Percentiles rank a stretch among this genome's conserved stretches.
These are phyloP conservation scores for Telmatherina bonti DNA, from an alignment of 2,797 vertebrate species.

Conservation along the genomic window DNA sequence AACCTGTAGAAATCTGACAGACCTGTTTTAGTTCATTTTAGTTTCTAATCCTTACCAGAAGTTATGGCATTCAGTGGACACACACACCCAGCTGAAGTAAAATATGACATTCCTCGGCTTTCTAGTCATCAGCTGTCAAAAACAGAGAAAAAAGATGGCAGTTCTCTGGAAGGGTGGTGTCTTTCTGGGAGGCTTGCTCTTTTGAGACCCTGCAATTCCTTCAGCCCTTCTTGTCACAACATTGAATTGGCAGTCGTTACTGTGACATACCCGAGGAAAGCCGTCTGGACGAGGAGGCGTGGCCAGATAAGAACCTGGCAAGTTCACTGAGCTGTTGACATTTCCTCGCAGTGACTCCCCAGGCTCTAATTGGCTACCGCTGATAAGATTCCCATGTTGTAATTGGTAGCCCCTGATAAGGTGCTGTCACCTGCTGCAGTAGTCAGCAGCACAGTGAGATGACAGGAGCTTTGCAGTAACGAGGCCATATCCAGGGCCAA, in stretches of 20 bases:
- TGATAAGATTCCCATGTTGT: conserved; percentile 79
- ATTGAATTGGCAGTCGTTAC: conserved; percentile 45
- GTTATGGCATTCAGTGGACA: conserved; percentile 21
- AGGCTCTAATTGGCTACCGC: conserved; percentile 73
- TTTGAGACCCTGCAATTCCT: conserved; percentile 51
- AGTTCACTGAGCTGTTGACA: conserved; percentile 82
- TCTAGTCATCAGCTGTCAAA: conserved; percentile 51
- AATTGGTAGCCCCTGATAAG: conserved; percentile 83
- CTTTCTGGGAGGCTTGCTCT: conserved; percentile 39
- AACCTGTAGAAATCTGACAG: background rate
- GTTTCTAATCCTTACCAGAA: conserved; percentile 36
- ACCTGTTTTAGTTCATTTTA: background rate
- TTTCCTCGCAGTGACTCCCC: conserved; percentile 74
- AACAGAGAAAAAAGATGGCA: conserved; percentile 37
- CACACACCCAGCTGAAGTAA: conserved; percentile 22
- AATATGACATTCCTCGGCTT: conserved; percentile 34
- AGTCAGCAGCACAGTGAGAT: conserved; percentile 57
- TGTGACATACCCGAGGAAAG: conserved; percentile 55
- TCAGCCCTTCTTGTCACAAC: conserved; percentile 55
- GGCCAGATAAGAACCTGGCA: conserved; percentile 73
- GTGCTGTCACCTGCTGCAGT: conserved; percentile 71
- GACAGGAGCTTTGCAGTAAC: conserved; percentile 58
- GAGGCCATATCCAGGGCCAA: conserved; percentile 61
- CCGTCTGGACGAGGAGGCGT: conserved; percentile 60
- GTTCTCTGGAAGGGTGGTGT: conserved; percentile 39